Evolutionary conservation across 2,797 vertebrate genomes (phyloP), one percentile per base, ranked within the genome.

Genomic region (Sandelia bainsii): DNA sequence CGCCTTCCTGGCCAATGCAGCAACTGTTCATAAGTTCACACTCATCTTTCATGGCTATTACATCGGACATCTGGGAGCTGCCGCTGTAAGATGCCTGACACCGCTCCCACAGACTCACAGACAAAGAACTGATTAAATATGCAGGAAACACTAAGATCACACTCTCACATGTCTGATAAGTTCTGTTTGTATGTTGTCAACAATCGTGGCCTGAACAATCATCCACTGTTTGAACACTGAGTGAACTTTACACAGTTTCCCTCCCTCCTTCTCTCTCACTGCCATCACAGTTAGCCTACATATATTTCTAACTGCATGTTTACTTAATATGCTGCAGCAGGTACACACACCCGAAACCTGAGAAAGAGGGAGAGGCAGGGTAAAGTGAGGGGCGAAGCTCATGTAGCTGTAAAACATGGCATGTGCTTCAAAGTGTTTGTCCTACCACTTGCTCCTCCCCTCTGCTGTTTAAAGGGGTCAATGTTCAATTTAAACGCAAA

Each of bases 1-100:
- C 0, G 96, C 96, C 57, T 98, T 98, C 54, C 58, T 96, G 48
- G 71, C 95, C 3, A 95, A 96, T 0, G 93, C 95, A 0, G 91
- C 90, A 0, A 79, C 88, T 0, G 94, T 96, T 0, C 0, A 22
- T 0, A n/a, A 17, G 0, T 91, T 60, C 0, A 6, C 19, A 0
- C 1, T 5, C 46, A 1, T 0, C 0, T 3, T 7, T 44, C 83
- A 19, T 2, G 4, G 37, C 2, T 1, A 39, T 8, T 11, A 11
- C 11, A 1, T 7, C n/a, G 89, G 93, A 77, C 89, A 92, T 62
- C 64, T 95, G 25, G 95, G 92, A 0, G 95, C 96, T 0, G 95
- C 96, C 0, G 93, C 96, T 0, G 97, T 98, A 89, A 96, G 97
- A 54, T 3, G 22, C 67, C 20, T 37, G 40, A 77, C 63, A 65